Base-by-base conservation (phyloP, 2,888 invertebrate genomes). In the Timema podura region DNA sequence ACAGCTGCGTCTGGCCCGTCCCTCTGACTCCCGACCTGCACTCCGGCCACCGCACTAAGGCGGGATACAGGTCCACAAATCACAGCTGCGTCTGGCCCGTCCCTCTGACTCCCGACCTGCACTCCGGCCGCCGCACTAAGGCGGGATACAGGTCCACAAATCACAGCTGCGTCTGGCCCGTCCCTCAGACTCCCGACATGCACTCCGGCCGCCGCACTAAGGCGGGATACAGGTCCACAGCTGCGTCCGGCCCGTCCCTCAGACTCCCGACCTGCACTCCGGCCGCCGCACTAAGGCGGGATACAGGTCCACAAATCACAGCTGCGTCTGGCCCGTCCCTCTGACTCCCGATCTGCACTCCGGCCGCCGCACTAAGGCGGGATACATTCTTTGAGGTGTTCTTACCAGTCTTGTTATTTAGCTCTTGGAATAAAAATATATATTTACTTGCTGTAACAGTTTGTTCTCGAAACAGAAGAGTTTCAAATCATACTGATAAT, bases 231-330 rank as follows among this genome's bases (percentile, higher is more conserved):
- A 65, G 54, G 54, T 48, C 65, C 68, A 68, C 47, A 16, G 66
- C 59, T 47, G 61, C 64, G 64, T 68, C 61, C 15, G 30, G 46
- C 11, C 65, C 48, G 16, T 48, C 48, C 49, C 30, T 30, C 11
- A 44, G 64, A 30, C 30, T 30, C 30, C 30, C 30, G 30, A 30
- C 1, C 30, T 30, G 3, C 30, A 30, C 30, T 30, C 30, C 3
- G 30, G 30, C 2, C 30, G 68, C 71, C 71, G 68, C 68, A 68
- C 68, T 68, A 54, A 57, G 54, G 68, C 68, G 57, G 68, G 59
- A 68, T 71, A 65, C 68, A 65, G 54, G 54, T 48, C 65, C 68
- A 68, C 68, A 71, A 71, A 71, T 71, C 68, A 71, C 47, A 16
- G 66, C 59, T 47, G 61, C 64, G 64, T 68, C 61, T 45, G 30